A percentile compares a stretch with the other conserved stretches of the same genome.
Conservation (phyloP, 2,888 invertebrate genomes). For the Clistopyga incitator region DNA sequence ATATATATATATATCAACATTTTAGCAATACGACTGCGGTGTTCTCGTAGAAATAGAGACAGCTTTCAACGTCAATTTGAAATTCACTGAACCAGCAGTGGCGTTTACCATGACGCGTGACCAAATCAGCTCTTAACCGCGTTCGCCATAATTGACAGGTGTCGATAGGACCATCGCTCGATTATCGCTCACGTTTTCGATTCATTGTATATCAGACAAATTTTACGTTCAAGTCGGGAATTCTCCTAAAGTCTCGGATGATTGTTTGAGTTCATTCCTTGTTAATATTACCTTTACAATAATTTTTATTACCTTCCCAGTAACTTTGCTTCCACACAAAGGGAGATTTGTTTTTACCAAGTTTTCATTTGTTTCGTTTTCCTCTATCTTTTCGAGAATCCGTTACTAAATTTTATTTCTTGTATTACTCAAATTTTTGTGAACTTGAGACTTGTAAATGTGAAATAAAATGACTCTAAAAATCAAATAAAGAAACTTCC, state of each 20-base stretch:
- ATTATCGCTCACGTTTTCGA: slow-evolving; percentile 13
- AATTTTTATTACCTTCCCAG: no score
- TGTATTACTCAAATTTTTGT: no score
- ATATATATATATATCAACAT: no score
- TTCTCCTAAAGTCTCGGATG: not conserved
- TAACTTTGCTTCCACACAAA: no score
- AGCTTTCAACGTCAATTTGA: slow-evolving; percentile 2
- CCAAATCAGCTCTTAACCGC: not conserved
- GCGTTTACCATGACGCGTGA: not conserved
- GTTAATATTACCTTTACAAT: no score
- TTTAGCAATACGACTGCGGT: not conserved
- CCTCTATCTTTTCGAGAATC: no score
- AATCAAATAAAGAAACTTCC: no score
- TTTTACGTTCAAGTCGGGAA: slow-evolving; percentile 1
- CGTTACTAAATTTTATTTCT: no score
- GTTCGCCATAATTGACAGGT: slow-evolving; percentile 42
- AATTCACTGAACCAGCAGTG: slow-evolving; percentile 7
- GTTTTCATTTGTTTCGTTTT: no score
- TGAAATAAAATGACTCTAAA: no score
- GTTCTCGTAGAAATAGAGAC: not conserved
- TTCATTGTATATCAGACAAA: not conserved
- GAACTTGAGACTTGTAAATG: no score
- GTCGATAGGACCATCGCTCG: slow-evolving; percentile 35
- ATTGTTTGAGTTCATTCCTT: not conserved
- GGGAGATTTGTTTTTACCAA: no score